These are phyloP conservation scores for Hermaeophaga mercurialis DNA, from an alignment of 2,888 invertebrate species.

Conservation along the genomic window DNA sequence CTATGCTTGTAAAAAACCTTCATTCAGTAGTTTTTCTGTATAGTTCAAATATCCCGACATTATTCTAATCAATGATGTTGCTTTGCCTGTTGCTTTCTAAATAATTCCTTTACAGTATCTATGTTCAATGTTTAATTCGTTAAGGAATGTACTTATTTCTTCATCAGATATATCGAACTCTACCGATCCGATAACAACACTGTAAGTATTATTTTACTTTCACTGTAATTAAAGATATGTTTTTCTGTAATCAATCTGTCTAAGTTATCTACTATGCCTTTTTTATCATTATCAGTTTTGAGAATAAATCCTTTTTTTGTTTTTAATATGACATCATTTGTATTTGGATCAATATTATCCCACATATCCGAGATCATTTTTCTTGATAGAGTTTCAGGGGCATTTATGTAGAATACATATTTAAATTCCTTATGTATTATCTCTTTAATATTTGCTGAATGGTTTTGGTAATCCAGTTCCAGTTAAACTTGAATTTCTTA, in stretches of 20 bases:
- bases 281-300: background rate
- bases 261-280: conserved; percentile 1
- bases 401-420: background rate
- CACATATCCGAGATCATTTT: background rate
- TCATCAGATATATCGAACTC: too few relatives aligned
- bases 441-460: background rate
- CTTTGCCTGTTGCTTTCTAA: too few relatives aligned
- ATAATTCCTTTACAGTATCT: too few relatives aligned
- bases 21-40: too few relatives aligned
- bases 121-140: too few relatives aligned
- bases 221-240: background rate
- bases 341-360: background rate
- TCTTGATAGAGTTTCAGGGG: background rate
- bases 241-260: too few relatives aligned
- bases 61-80: too few relatives aligned
- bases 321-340: background rate
- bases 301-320: background rate
- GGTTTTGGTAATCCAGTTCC: background rate
- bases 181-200: too few relatives aligned
- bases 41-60: too few relatives aligned
- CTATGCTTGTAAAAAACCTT: too few relatives aligned
- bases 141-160: too few relatives aligned
- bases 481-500: background rate
- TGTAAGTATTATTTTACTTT: too few relatives aligned
- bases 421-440: conserved; percentile 1